Percentiles rank a stretch among this genome's conserved stretches.
These are phyloP conservation scores for Ctenicera cuprea DNA, from an alignment of 2,888 invertebrate genomes.

Conservation along the genomic window DNA sequence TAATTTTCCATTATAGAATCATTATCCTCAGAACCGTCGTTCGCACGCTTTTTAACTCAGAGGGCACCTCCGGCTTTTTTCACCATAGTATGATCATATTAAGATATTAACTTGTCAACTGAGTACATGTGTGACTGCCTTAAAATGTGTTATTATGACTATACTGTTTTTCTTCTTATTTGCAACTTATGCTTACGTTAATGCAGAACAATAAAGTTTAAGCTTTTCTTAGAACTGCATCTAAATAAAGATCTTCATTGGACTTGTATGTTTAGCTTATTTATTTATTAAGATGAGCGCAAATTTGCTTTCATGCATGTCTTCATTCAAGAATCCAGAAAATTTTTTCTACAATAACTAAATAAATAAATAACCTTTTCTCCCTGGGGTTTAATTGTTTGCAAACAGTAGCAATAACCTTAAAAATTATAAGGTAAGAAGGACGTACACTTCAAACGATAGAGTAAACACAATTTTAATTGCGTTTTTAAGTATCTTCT, in stretches of 20 bases:
- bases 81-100: slow-evolving; percentile 51
- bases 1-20: slow-evolving; percentile 61
- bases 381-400: too few species aligned
- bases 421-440: too few species aligned
- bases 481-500: too few species aligned
- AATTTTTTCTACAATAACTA: too few species aligned
- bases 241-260: slow-evolving; percentile 19
- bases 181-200: slow-evolving; percentile 20
- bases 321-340: too few species aligned
- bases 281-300: neutral
- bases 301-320: neutral
- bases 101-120: slow-evolving; percentile 58
- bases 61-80: slow-evolving; percentile 41
- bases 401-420: too few species aligned
- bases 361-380: too few species aligned
- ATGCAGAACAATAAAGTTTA: slow-evolving; percentile 28
- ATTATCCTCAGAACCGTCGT: slow-evolving; percentile 56
- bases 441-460: too few species aligned
- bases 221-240: slow-evolving; percentile 28
- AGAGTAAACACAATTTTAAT: too few species aligned
- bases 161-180: slow-evolving; percentile 13
- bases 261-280: slow-evolving; percentile 10
- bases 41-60: slow-evolving; percentile 57
- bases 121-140: slow-evolving; percentile 23
- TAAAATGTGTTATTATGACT: slow-evolving; percentile 30